Base-by-base conservation (phyloP, 2,888 invertebrate genomes). In the Meteorus cinctellus region DNA sequence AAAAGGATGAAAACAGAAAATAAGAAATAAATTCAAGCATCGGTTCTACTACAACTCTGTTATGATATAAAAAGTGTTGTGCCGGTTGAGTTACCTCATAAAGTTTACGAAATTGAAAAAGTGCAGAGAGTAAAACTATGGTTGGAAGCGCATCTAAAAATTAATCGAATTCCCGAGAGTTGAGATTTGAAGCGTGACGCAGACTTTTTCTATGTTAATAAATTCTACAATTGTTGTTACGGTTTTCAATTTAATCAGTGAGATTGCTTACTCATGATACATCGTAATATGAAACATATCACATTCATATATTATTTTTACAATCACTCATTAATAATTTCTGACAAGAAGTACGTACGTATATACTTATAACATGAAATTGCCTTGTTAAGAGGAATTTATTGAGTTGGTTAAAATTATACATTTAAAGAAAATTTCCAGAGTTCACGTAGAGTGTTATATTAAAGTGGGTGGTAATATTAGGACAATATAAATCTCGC, bases 381-480 rank as follows among this genome's bases (percentile, higher is more conserved):
- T 45, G 14, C 14, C 14, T 14, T 34, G 14, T 36, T 60, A 14
- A 34, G 14, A 24, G 19, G 16, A 19, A 59, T 36, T 60, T 59
- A 51, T 41, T 59, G 24, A 14, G 41, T 24, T 70, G 4, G 5
- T 29, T 29, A 24, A 36, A 14, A 24, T 27, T 16, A 16, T 29
- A 27, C 24, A 55, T 62, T 71, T 48, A 51, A 62, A 45, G 34
- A 67, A 76, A 76, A 76, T 76, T 72, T 68, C 55, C 62, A 48
- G 31, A 67, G 27, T 60, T 51, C 72, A 63, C 27, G 67, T 48
- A 31, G 60, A 66, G 41, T 60, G n/a, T 60, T 14, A 51, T 48
- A 76, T 76, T 60, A 76, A 76, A 72, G 71, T 71, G 34, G 29
- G 55, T 55, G 55, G 66, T 66, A 71, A 75, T 71, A 75, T 70